Conservation (phyloP, 2,113 vertebrate species). For the Cyanocitta stelleri region DNA sequence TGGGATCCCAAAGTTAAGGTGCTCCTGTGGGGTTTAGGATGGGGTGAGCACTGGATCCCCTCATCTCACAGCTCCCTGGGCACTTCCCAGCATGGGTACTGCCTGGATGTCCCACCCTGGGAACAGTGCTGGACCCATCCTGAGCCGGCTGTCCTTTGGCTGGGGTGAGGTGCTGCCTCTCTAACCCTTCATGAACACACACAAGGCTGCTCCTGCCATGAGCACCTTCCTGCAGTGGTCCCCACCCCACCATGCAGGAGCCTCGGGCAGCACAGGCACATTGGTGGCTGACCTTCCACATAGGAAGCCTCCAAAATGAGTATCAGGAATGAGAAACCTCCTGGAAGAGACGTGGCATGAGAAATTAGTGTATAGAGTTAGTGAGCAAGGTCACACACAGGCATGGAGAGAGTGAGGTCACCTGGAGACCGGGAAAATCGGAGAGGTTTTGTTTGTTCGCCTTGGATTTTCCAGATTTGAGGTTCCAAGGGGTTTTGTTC, state of each 20-base stretch:
- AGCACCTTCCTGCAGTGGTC: not conserved
- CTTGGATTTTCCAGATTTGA: not conserved
- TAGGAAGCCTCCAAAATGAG: not conserved
- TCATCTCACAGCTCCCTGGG: not conserved
- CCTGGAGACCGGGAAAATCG: not conserved
- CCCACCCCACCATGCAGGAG: not conserved
- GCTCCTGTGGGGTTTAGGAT: not conserved
- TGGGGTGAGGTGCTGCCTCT: not conserved
- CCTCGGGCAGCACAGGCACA: not conserved
- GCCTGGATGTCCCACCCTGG: not conserved
- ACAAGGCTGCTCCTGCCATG: not conserved
- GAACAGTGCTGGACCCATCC: not conserved
- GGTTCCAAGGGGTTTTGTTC: not conserved
- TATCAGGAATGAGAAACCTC: not conserved
- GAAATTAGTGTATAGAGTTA: not conserved
- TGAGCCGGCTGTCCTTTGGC: not conserved
- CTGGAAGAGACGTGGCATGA: not conserved
- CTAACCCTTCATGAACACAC: not conserved
- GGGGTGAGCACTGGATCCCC: not conserved
- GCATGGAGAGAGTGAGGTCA: not conserved
- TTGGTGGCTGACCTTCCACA: not conserved
- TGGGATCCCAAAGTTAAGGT: not conserved
- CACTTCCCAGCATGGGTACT: not conserved
- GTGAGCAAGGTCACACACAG: accelerated
- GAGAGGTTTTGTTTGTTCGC: not conserved